Evolutionary conservation across 2,113 vertebrate genomes (phyloP).

Genomic region (Macroglossus sobrinus): DNA sequence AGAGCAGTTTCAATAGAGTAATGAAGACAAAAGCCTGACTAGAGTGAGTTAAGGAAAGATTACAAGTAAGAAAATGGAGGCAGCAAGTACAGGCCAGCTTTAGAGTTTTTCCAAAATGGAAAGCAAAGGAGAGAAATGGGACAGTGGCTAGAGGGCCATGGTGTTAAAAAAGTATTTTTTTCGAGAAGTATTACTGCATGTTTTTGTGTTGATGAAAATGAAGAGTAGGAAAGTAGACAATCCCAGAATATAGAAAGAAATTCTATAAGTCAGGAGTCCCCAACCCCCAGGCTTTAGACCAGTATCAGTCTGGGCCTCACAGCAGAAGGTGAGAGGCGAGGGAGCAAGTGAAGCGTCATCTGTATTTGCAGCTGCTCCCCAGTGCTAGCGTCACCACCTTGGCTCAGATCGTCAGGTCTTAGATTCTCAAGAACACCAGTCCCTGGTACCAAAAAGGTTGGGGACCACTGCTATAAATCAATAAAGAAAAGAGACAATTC

Average conservation of each 20-base stretch:
- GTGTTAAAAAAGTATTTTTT: not conserved
- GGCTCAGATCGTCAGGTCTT: too few species aligned
- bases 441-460: not conserved
- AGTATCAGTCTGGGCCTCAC: too few species aligned
- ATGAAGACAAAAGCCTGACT: not conserved
- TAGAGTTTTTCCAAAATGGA: not conserved
- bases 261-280: not conserved
- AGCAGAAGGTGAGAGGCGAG: too few species aligned
- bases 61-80: not conserved
- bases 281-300: too few species aligned
- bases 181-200: not conserved
- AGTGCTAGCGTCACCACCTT: too few species aligned
- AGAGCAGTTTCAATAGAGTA: not conserved
- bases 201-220: not conserved
- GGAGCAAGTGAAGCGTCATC: not conserved
- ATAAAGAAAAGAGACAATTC: slow-evolving; percentile 4
- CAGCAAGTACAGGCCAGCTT: not conserved
- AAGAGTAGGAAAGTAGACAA: not conserved
- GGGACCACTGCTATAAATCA: not conserved
- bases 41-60: not conserved
- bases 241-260: not conserved
- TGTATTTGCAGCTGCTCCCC: too few species aligned
- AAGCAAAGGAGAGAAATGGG: not conserved
- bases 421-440: too few species aligned
- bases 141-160: not conserved